Base-by-base conservation (phyloP, 2,797 vertebrate genomes). In the Rhyacichthys aspro region DNA sequence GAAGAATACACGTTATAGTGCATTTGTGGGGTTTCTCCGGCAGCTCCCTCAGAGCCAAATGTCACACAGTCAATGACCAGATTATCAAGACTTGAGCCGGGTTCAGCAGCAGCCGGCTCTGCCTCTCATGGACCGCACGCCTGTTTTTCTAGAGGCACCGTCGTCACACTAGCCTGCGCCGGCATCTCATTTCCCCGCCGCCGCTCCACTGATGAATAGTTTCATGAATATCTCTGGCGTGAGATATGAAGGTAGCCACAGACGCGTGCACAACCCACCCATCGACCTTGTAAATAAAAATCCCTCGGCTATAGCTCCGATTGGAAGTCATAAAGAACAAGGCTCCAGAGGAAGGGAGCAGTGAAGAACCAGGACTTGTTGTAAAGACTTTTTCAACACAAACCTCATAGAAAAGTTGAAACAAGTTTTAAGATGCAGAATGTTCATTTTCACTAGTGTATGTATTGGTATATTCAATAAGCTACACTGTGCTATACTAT, bases 181-280 rank as follows among this genome's bases (percentile, higher is more conserved):
- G 34, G 67, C 67, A 67, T 62, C 60, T 76, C 68, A 66, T 75
- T 72, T 61, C 67, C 55, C 32, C 8, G 37, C 55, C 14, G 54
- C 78, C 58, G 72, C 66, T 65, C 33, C 28, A 63, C 67, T 69
- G 76, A 74, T 67, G 69, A 83, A 70, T 66, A 55, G 68, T 61
- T 76, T 66, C 68, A 81, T 79, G 77, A 83, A 74, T 79, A 81
- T 66, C 70, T 67, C 61, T 70, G 11, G 34, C 54, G 15, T 60
- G 72, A 64, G 43, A 63, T 70, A 53, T 43, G 48, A 54, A 57
- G 62, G 57, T 56, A 58, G 61, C 37, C 50, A 55, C 56, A 65
- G 62, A 66, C 48, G 55, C 60, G 48, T 37, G 67, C 39, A 43
- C 66, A 66, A 55, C 42, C 57, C 63, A 46, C 38, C 47, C 28